phyloP scores from a whole-genome alignment of 92 coral and sea anemone species.

The Bergia puertoricense region DNA sequence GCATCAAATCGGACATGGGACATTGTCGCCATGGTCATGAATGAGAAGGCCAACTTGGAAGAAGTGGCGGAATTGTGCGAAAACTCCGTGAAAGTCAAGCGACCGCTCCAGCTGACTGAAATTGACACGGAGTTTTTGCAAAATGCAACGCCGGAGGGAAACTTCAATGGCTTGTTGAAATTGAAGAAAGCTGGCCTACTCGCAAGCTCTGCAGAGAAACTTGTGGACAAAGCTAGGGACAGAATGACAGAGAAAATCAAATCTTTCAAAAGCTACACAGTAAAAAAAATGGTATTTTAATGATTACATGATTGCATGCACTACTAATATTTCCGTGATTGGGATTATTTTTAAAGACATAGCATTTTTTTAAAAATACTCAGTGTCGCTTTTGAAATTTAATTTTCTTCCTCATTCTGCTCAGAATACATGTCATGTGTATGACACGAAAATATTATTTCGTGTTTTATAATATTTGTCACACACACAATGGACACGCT shows the following conservation, averaged over 20 bases:
- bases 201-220: conserved; percentile 8
- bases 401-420: neutral
- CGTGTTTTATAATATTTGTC: too few relatives aligned
- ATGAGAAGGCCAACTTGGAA: too few relatives aligned
- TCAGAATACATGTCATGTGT: too few relatives aligned
- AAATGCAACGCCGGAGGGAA: conserved; percentile 29
- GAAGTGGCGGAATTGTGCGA: neutral
- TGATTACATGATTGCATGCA: conserved; percentile 18
- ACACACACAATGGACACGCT: too few relatives aligned
- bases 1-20: too few relatives aligned
- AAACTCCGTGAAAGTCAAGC: neutral
- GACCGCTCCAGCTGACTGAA: neutral
- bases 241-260: conserved; percentile 18
- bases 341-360: conserved; percentile 29
- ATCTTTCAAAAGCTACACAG: neutral
- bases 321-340: conserved; percentile 19
- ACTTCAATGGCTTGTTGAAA: conserved; percentile 11
- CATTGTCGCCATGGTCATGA: too few relatives aligned
- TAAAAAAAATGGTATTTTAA: conserved; percentile 21
- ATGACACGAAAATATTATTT: too few relatives aligned
- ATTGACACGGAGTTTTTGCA: neutral
- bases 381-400: too few relatives aligned
- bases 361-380: neutral
- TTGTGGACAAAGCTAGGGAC: neutral
- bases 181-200: neutral